Conservation (phyloP, 2,888 invertebrate genomes). For the Hypomecis punctinalis region DNA sequence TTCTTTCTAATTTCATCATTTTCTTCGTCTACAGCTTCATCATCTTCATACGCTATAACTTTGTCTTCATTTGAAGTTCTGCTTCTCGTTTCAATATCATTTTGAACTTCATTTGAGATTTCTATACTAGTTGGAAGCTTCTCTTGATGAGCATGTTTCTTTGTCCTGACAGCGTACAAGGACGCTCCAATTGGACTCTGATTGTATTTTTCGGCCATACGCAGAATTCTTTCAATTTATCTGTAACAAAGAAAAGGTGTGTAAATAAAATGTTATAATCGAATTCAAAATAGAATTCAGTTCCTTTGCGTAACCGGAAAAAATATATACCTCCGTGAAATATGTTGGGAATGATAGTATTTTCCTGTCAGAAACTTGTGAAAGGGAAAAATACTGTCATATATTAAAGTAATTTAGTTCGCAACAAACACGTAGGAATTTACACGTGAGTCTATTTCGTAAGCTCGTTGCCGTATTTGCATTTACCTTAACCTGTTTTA, state of each 20-base stretch:
- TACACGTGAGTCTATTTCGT: constrained; percentile 17
- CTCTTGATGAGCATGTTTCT: constrained; percentile 45
- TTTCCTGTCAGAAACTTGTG: constrained; percentile 10
- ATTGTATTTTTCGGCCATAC: constrained; percentile 79
- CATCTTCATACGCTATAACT: constrained; percentile 34
- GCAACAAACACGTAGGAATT: constrained; percentile 15
- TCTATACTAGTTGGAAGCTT: constrained; percentile 24
- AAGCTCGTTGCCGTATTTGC: constrained; percentile 8
- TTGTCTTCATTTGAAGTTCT: constrained; percentile 31
- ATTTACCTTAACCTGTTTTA: constrained; percentile 5
- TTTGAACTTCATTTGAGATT: constrained; percentile 43
- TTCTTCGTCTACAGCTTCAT: constrained; percentile 66
- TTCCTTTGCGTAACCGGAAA: constrained; percentile 1
- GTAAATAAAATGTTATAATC: constrained; percentile 21
- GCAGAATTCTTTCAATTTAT: constrained; percentile 73
- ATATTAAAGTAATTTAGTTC: constrained; percentile 44
- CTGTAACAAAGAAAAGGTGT: constrained; percentile 69
- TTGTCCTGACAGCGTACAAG: constrained; percentile 76
- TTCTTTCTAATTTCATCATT: constrained; percentile 75
- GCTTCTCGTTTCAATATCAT: constrained; percentile 51
- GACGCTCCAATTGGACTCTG: constrained; percentile 77
- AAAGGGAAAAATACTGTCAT: constrained; percentile 35
- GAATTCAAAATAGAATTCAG: constrained; percentile 7
- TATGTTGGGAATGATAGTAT: constrained; percentile 13
- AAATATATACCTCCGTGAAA: constrained; percentile 4